Percentiles rank a stretch among this genome's conserved stretches.
These are phyloP conservation scores for Mus caroli DNA, from an alignment of 2,797 vertebrate species.

Conservation along the genomic window DNA sequence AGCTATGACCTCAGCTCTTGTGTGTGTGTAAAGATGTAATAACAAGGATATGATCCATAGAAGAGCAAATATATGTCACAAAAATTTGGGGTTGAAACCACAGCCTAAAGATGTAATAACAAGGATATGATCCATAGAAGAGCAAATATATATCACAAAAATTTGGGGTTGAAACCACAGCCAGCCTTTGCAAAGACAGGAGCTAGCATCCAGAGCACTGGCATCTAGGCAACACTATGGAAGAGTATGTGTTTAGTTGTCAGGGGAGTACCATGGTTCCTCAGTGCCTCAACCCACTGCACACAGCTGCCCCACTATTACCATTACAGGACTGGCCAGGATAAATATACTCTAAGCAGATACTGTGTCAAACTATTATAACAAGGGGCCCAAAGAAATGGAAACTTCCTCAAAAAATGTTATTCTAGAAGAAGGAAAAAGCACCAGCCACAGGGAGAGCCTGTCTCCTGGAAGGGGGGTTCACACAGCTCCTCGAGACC, in stretches of 20 bases:
- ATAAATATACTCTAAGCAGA: neutral
- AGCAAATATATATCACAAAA: neutral
- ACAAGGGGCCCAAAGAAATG: neutral
- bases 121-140: neutral
- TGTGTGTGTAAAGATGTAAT: neutral
- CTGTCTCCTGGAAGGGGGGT: neutral
- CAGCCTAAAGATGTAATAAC: neutral
- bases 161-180: neutral
- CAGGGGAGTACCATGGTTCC: accelerated
- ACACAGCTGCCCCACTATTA: neutral
- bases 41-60: neutral
- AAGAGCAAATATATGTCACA: neutral
- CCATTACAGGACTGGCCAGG: neutral
- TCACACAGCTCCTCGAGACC: neutral
- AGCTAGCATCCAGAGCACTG: neutral
- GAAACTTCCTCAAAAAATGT: neutral
- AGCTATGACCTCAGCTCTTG: neutral
- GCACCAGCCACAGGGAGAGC: neutral
- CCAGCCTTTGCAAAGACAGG: neutral
- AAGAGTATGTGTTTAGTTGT: accelerated
- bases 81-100: neutral
- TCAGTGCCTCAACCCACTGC: too few species aligned
- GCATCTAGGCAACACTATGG: too few species aligned
- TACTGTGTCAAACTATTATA: neutral
- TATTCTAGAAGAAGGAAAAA: neutral